These are phyloP conservation scores for Acromyrmex echinatior DNA, from an alignment of 1,140 invertebrate species.

Conservation along the genomic window DNA sequence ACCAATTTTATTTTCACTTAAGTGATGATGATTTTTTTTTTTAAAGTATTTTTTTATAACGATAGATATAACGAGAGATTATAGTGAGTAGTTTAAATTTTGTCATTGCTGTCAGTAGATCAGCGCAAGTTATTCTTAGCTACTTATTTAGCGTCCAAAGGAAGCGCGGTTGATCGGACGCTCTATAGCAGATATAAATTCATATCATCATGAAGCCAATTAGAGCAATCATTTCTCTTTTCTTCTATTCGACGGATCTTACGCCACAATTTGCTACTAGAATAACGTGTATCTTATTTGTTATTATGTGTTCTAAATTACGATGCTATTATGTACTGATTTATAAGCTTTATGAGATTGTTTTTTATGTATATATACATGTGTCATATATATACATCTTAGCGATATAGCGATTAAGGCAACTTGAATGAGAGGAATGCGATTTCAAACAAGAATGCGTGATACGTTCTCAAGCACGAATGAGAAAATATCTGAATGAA, in stretches of 20 bases:
- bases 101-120: constrained; percentile 26
- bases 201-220: constrained; percentile 41
- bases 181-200: constrained; percentile 26
- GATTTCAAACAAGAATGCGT: constrained; percentile 24
- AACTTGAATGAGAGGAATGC: constrained; percentile 38
- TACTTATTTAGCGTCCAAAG: constrained; percentile 41
- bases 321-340: neutral
- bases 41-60: neutral
- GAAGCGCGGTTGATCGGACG: constrained; percentile 54
- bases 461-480: constrained; percentile 31
- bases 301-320: neutral
- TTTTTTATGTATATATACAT: constrained; percentile 2
- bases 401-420: constrained; percentile 29
- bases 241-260: constrained; percentile 11
- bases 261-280: too few species aligned
- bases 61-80: neutral
- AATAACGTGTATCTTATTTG: neutral
- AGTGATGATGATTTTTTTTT: neutral
- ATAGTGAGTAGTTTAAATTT: neutral
- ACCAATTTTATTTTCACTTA: neutral
- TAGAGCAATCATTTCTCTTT: constrained; percentile 28
- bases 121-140: constrained; percentile 43
- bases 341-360: neutral
- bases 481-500: constrained; percentile 36
- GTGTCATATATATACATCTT: neutral